phyloP scores from a whole-genome alignment of 2,113 vertebrate genomes.

The Colius striatus region DNA sequence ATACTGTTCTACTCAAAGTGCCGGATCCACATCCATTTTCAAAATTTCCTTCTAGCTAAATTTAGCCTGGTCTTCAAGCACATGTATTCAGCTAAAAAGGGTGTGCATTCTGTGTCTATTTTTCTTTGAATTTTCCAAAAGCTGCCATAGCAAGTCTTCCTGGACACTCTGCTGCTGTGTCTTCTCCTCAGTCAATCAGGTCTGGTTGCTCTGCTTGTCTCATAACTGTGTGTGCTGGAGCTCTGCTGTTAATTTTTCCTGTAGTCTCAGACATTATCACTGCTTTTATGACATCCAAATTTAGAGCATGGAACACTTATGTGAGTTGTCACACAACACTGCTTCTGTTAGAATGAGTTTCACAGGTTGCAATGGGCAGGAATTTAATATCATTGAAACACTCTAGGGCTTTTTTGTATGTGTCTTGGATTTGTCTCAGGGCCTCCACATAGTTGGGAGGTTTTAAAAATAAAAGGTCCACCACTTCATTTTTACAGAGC shows the following conservation, averaged over 20 bases:
- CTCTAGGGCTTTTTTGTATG: background rate
- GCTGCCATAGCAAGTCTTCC: background rate
- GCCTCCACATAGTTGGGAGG: background rate
- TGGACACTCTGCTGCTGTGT: background rate
- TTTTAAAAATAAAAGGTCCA: background rate
- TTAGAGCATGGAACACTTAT: background rate
- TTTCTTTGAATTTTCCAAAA: constrained; percentile 12
- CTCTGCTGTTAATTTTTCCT: background rate
- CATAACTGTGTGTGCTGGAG: background rate
- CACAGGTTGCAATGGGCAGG: background rate
- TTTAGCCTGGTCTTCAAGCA: background rate
- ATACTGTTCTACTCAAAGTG: background rate
- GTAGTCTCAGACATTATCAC: background rate
- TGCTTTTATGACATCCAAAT: background rate
- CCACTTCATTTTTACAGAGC: background rate
- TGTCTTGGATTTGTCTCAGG: background rate
- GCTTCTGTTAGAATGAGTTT: background rate
- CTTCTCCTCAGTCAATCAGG: background rate
- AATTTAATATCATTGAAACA: background rate
- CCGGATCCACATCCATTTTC: background rate
- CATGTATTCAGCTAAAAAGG: background rate
- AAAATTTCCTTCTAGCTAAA: background rate
- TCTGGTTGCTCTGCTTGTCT: background rate
- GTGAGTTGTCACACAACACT: background rate
- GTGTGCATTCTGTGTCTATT: background rate